Conservation (phyloP, 1,140 invertebrate genomes). For the Whitmania pigra region DNA sequence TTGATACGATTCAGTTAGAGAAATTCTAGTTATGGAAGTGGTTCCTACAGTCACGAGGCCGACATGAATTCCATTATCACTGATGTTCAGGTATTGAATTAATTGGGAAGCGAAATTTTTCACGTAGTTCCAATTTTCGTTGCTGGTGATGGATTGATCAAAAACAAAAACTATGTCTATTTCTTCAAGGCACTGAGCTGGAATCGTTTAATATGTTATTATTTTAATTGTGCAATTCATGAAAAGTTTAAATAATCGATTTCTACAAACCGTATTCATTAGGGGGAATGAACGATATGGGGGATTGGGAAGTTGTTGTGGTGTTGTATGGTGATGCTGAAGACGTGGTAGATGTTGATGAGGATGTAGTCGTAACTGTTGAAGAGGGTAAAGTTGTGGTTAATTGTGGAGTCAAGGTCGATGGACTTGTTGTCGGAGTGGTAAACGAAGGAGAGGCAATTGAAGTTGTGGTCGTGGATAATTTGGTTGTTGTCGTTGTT, state of each 20-base stretch:
- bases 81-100: constrained; percentile 9
- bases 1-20: neutral
- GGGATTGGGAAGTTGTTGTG: no score
- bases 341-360: neutral
- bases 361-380: neutral
- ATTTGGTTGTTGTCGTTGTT: neutral
- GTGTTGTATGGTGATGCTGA: no score
- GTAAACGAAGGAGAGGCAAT: neutral
- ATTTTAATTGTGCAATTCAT: no score
- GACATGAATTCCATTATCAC: constrained; percentile 13
- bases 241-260: no score
- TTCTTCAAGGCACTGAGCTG: neutral
- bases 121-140: constrained; percentile 17
- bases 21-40: neutral
- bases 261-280: neutral
- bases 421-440: neutral
- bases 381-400: neutral
- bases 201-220: no score
- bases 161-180: constrained; percentile 19
- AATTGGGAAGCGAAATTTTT: neutral
- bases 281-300: no score
- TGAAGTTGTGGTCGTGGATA: neutral
- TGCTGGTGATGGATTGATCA: constrained; percentile 17
- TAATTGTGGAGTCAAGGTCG: neutral
- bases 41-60: constrained; percentile 14